Conservation (phyloP, 2,113 vertebrate species). For the Tyto alba region DNA sequence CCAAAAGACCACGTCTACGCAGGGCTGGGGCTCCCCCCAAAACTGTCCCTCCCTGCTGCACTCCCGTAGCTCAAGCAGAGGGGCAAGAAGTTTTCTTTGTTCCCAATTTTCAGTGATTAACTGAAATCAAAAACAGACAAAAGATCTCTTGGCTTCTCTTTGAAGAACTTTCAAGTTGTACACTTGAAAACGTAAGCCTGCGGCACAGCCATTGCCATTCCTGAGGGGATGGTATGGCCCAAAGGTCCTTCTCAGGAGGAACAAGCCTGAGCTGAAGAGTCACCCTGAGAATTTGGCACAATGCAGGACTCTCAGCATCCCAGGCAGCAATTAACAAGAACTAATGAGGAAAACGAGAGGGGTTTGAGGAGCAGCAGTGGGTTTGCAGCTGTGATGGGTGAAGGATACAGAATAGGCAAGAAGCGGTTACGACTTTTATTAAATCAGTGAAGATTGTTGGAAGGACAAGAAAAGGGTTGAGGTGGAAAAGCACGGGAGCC, state of each 20-base stretch:
- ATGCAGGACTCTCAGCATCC: rapidly evolving
- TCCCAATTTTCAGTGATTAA: neutral
- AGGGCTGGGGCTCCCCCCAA: neutral
- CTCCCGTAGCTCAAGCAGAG: neutral
- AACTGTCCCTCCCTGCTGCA: neutral
- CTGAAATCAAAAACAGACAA: neutral
- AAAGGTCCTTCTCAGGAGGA: neutral
- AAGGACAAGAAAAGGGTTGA: neutral
- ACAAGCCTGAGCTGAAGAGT: neutral
- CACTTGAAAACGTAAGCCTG: neutral
- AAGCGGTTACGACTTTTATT: neutral
- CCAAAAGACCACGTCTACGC: neutral
- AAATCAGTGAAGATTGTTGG: neutral
- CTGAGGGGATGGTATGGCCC: neutral
- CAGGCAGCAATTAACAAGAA: neutral
- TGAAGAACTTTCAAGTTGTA: neutral
- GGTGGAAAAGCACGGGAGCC: neutral
- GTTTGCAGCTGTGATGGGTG: neutral
- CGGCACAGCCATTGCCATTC: neutral
- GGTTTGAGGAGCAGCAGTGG: neutral
- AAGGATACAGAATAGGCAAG: neutral
- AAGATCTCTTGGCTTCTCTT: neutral
- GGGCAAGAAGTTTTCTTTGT: neutral
- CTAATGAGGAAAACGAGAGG: neutral
- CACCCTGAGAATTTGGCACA: neutral